phyloP scores from a whole-genome alignment of 2,888 invertebrate genomes.

The Terebella lapidaria region DNA sequence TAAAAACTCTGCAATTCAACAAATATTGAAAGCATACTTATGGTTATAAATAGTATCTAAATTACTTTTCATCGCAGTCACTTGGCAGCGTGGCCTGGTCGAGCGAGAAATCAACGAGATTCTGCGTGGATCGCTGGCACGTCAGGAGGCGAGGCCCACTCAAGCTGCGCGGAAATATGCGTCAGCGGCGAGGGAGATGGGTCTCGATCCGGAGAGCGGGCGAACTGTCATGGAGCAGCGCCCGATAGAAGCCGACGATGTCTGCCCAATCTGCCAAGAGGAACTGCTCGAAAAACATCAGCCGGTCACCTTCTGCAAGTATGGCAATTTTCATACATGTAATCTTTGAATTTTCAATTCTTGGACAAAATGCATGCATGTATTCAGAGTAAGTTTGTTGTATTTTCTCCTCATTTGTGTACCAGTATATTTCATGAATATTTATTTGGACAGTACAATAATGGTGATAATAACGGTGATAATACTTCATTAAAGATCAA shows the following conservation, averaged over 20 bases:
- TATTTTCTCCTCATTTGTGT: too few relatives aligned
- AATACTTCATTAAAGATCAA: too few relatives aligned
- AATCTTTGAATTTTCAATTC: neutral
- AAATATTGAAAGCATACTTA: too few relatives aligned
- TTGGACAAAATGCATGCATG: neutral
- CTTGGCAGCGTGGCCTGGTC: slow-evolving; percentile 52
- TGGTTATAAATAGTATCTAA: too few relatives aligned
- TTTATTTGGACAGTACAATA: too few relatives aligned
- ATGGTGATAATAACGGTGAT: too few relatives aligned
- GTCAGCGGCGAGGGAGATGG: neutral
- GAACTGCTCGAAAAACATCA: slow-evolving; percentile 45
- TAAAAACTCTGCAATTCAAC: neutral
- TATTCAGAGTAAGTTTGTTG: neutral
- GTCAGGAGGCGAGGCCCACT: slow-evolving; percentile 19
- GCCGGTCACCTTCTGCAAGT: slow-evolving; percentile 53
- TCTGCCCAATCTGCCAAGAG: slow-evolving; percentile 54
- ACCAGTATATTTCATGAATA: too few relatives aligned
- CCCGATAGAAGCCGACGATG: slow-evolving; percentile 47
- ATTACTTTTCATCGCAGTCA: slow-evolving; percentile 36
- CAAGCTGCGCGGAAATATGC: slow-evolving; percentile 14
- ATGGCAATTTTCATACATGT: neutral
- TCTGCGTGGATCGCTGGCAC: slow-evolving; percentile 31
- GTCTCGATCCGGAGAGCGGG: neutral
- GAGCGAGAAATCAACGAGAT: slow-evolving; percentile 52
- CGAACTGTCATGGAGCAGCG: slow-evolving; percentile 29